These are phyloP conservation scores for Drosophila melanica DNA, from an alignment of 1,140 invertebrate genomes.

Conservation along the genomic window DNA sequence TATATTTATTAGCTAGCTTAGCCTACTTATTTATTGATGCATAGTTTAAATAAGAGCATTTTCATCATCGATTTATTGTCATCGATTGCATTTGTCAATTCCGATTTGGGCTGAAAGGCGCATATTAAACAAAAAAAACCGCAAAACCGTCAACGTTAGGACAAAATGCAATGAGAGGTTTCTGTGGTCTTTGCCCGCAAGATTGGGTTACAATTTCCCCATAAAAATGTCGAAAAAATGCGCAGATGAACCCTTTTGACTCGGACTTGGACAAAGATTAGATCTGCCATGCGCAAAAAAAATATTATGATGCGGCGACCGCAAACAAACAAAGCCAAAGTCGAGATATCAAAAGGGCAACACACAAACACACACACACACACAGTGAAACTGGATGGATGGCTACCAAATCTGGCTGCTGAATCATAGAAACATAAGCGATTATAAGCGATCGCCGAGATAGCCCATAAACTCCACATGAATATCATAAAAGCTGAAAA, in stretches of 20 bases:
- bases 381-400: conserved; percentile 63
- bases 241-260: conserved; percentile 58
- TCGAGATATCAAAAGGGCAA: conserved; percentile 41
- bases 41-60: conserved; percentile 16
- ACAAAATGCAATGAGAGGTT: conserved; percentile 75
- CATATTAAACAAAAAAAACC: conserved; percentile 31
- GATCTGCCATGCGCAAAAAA: conserved; percentile 80
- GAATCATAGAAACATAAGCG: conserved; percentile 79
- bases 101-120: conserved; percentile 49
- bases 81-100: conserved; percentile 66
- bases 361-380: conserved; percentile 23
- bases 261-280: conserved; percentile 67
- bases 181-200: conserved; percentile 58
- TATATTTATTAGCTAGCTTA: not conserved
- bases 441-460: conserved; percentile 71
- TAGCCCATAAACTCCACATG: conserved; percentile 56
- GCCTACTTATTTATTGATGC: conserved; percentile 27
- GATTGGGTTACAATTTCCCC: conserved; percentile 79
- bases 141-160: conserved; percentile 70
- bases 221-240: conserved; percentile 77
- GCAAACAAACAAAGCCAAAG: conserved; percentile 62
- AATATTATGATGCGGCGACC: conserved; percentile 75
- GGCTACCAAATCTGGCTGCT: conserved; percentile 72
- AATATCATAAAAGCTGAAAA: conserved; percentile 35
- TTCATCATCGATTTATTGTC: conserved; percentile 31